phyloP scores from a whole-genome alignment of 2,797 vertebrate species.

The Tangara arthus region DNA sequence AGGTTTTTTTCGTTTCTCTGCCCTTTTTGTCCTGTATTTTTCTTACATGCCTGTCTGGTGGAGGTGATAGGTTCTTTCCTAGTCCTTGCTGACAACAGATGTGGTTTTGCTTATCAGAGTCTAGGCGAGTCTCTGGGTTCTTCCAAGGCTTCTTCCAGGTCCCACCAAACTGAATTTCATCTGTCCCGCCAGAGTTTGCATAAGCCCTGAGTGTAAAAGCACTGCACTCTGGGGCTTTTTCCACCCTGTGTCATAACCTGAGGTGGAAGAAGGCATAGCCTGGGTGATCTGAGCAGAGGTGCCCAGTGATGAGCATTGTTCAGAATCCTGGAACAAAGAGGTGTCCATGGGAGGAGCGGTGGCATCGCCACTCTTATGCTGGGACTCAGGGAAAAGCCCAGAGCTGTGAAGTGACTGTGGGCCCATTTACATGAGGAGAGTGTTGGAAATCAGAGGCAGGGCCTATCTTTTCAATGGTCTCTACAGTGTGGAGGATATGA shows the following conservation, averaged over 20 bases:
- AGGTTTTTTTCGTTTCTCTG: background rate
- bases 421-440: fast-evolving
- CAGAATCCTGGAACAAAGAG: background rate
- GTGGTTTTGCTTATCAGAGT: background rate
- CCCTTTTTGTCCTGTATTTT: background rate
- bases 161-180: background rate
- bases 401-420: background rate
- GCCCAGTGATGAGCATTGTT: background rate
- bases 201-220: background rate
- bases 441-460: background rate
- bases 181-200: background rate
- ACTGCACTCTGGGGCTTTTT: background rate
- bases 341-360: fast-evolving
- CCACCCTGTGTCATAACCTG: background rate
- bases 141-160: background rate
- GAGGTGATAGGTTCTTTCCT: background rate
- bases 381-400: fast-evolving
- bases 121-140: background rate
- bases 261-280: background rate
- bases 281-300: background rate
- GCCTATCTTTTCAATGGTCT: background rate
- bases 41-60: background rate
- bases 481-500: slow-evolving; percentile 21
- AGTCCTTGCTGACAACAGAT: background rate
- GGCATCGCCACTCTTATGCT: fast-evolving